Conservation (phyloP, 2,888 invertebrate species). For the Eremobia ochroleuca region DNA sequence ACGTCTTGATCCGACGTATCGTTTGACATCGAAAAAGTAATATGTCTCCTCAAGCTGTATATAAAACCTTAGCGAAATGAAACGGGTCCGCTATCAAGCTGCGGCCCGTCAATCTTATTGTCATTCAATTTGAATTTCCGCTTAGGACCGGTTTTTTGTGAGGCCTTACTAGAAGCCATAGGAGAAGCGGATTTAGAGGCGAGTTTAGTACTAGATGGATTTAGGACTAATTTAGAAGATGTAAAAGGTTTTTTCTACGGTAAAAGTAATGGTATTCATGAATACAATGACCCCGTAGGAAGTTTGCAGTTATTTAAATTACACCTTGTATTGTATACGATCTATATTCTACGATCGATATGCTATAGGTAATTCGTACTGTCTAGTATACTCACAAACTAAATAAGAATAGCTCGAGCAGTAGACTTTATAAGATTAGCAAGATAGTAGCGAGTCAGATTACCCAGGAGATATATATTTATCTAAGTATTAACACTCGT, state of each 20-base stretch:
- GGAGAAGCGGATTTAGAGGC: conserved; percentile 60
- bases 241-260: no score
- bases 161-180: conserved; percentile 70
- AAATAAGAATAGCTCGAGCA: not conserved
- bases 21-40: conserved; percentile 78
- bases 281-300: not conserved
- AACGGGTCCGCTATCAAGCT: conserved; percentile 84
- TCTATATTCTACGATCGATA: not conserved
- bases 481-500: not conserved
- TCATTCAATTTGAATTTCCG: conserved; percentile 90
- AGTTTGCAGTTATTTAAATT: not conserved
- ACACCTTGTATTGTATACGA: not conserved
- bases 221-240: not conserved
- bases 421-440: not conserved
- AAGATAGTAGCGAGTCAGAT: not conserved
- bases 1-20: conserved; percentile 64
- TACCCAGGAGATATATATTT: not conserved
- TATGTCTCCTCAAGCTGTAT: conserved; percentile 75
- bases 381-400: not conserved
- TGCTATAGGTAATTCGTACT: not conserved
- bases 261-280: not conserved
- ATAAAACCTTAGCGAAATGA: conserved; percentile 82
- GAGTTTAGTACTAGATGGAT: not conserved
- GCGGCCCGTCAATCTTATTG: conserved; percentile 89
- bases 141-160: conserved; percentile 83